These are phyloP conservation scores for Epirrhoe tristata DNA, from an alignment of 2,888 invertebrate genomes.

Conservation along the genomic window DNA sequence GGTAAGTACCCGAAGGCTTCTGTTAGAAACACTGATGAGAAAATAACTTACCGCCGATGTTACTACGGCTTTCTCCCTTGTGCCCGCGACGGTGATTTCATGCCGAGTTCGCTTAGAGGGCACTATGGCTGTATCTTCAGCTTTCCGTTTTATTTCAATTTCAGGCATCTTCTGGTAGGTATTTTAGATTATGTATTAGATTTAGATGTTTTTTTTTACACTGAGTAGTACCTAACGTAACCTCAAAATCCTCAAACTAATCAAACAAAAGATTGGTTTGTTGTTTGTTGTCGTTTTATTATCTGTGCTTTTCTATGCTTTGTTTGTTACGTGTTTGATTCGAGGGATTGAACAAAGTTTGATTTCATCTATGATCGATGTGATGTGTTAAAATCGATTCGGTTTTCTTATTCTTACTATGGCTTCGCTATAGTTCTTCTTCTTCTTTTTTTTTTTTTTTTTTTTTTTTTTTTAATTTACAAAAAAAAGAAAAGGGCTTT, in stretches of 20 bases:
- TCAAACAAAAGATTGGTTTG: too few species aligned
- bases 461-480: too few species aligned
- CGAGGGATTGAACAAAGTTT: too few species aligned
- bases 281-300: slow-evolving; percentile 14
- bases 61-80: slow-evolving; percentile 90
- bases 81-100: slow-evolving; percentile 89
- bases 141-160: slow-evolving; percentile 87
- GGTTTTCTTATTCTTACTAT: not conserved
- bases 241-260: too few species aligned
- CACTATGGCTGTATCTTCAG: slow-evolving; percentile 86
- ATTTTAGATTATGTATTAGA: too few species aligned
- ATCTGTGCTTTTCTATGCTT: not conserved
- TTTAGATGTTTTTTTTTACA: too few species aligned
- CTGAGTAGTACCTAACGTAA: slow-evolving; percentile 3
- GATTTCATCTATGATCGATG: too few species aligned
- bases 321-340: too few species aligned
- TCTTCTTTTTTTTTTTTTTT: too few species aligned
- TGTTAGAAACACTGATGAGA: not conserved
- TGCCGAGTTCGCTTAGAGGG: slow-evolving; percentile 88
- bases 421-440: too few species aligned
- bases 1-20: too few species aligned
- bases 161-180: slow-evolving; percentile 66
- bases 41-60: slow-evolving; percentile 86
- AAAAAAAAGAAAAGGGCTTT: too few species aligned
- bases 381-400: not conserved